Base-by-base conservation (phyloP, 2,797 vertebrate species). In the Spea hammondii region DNA sequence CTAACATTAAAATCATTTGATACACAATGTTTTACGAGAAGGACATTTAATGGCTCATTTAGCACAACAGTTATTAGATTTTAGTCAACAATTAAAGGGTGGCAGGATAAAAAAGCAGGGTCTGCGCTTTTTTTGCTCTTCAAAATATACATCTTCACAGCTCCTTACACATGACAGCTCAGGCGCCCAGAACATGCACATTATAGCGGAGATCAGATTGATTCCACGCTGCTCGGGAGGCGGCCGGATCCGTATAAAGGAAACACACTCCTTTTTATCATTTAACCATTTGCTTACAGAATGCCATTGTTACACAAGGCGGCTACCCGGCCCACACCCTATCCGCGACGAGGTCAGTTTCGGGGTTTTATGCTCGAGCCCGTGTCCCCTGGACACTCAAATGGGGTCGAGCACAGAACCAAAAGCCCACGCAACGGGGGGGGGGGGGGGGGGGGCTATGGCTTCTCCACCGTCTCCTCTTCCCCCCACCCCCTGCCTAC, bases 11-110 rank as follows among this genome's bases (percentile, higher is more conserved):
- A 90, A 84, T 84, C 87, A 83, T 86, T 88, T 77, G 77, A 85
- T 79, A 84, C 65, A 87, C 69, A 87, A 87, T 75, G 70, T 79
- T 87, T 87, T 85, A 71, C 77, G 83, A 88, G 86, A 78, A 87
- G 82, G 86, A 51, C 76, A 89, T 90, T 90, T 90, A 89, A 90
- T 69, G 91, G 86, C 88, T 87, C 91, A 90, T 91, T 92, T 90
- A 68, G 86, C 86, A 84, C 86, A 86, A 89, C 89, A 88, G 86
- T 88, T 90, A 90, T 88, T 91, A 91, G 86, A 87, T 80, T 84
- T 88, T 87, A 86, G 83, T 84, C 90, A 90, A 89, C 88, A 89
- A 89, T 89, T 89, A 89, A 87, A 82, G 75, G 80, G 80, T 82
- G 80, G 75, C 80, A 82, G 80, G 80, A 82, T 82, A 82, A 82